These are phyloP conservation scores for Taenioides sp. DNA, from an alignment of 2,797 vertebrate species.

Conservation along the genomic window DNA sequence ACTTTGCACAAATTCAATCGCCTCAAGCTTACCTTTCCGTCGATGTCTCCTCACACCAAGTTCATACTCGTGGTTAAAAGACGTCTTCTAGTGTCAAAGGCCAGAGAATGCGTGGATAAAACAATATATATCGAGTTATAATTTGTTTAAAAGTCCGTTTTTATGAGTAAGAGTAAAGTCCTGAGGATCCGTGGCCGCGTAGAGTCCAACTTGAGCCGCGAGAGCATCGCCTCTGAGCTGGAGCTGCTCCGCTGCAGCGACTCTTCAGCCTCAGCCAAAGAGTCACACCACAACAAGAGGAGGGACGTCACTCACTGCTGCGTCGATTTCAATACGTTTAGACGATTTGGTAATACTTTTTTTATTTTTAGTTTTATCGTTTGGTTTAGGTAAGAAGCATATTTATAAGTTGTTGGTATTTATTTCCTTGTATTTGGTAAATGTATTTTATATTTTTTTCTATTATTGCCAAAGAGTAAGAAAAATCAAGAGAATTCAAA, in stretches of 20 bases:
- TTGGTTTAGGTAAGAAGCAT: too few relatives aligned
- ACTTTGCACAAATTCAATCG: background rate
- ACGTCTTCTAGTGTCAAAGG: background rate
- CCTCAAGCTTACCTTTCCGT: conserved; percentile 51
- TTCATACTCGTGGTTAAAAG: conserved; percentile 17
- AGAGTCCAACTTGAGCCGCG: conserved; percentile 40
- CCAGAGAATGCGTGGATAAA: background rate
- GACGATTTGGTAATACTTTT: too few relatives aligned
- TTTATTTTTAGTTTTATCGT: too few relatives aligned
- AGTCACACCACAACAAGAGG: conserved; percentile 34
- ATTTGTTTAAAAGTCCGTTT: background rate
- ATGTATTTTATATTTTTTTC: background rate
- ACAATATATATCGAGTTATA: background rate
- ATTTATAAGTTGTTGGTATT: background rate
- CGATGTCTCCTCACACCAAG: conserved; percentile 36
- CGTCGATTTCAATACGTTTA: background rate
- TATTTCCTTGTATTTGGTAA: background rate
- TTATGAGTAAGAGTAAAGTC: conserved; percentile 41
- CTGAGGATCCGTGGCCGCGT: conserved; percentile 23
- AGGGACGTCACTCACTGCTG: background rate
- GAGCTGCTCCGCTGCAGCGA: conserved; percentile 39
- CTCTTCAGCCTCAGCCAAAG: conserved; percentile 36
- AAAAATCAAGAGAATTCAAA: background rate
- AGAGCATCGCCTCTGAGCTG: conserved; percentile 7
- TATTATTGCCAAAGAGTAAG: background rate